A percentile compares a stretch with the other conserved stretches of the same genome.
Conservation (phyloP, 2,888 invertebrate genomes). For the Himalopsyche anomala region DNA sequence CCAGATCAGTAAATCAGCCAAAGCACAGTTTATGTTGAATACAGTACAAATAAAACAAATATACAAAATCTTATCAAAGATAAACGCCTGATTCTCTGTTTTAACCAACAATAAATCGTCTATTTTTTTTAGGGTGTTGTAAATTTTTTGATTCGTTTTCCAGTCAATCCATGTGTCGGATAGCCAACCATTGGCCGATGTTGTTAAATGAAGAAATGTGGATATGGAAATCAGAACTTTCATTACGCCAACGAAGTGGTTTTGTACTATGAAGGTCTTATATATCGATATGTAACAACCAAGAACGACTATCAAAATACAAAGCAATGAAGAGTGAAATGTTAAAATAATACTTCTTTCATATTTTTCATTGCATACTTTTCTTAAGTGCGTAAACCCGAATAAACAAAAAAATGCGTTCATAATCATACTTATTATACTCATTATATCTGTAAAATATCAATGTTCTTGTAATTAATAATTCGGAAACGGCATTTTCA, state of each 20-base stretch:
- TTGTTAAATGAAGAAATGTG: not conserved
- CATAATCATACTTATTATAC: not conserved
- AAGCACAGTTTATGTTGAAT: not conserved
- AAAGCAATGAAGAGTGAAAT: not conserved
- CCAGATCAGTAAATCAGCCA: not conserved
- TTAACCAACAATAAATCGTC: not conserved
- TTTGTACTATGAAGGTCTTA: not conserved
- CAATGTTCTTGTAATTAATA: not conserved
- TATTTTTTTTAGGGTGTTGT: not conserved
- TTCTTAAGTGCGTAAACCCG: not conserved
- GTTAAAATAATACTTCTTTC: not conserved
- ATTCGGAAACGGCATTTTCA: no score
- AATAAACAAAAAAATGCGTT: not conserved
- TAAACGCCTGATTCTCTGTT: not conserved
- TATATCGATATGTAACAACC: not conserved
- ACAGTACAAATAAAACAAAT: not conserved
- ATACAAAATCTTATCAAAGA: not conserved
- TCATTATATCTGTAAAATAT: not conserved
- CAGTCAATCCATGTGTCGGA: not conserved
- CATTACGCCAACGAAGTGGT: not conserved
- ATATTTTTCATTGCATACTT: not conserved
- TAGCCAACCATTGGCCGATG: not conserved
- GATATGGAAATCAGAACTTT: not conserved
- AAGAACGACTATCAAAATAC: not conserved
- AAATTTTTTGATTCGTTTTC: not conserved